Evolutionary conservation across 2,797 vertebrate species (phyloP).

Genomic region (Buphagus erythrorhynchus): DNA sequence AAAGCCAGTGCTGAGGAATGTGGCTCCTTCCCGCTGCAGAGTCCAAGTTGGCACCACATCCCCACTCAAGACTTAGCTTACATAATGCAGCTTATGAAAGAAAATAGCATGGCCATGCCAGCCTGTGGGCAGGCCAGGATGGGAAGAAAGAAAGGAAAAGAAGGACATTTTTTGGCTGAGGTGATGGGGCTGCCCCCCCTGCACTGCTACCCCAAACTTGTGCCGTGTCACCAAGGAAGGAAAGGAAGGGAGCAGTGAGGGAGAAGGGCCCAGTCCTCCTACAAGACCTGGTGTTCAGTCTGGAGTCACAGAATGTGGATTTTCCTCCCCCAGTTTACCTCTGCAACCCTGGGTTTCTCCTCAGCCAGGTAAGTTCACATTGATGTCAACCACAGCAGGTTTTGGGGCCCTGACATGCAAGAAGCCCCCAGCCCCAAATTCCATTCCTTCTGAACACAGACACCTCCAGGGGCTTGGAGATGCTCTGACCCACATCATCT

Average conservation of each 20-base stretch:
- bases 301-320: background rate
- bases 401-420: background rate
- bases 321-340: background rate
- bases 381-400: background rate
- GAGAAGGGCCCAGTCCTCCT: background rate
- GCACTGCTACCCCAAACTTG: accelerated
- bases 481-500: background rate
- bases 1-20: slow-evolving; percentile 1
- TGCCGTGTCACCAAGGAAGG: background rate
- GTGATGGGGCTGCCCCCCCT: background rate
- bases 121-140: slow-evolving; percentile 6
- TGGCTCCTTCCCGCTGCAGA: background rate
- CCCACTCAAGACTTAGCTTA: slow-evolving; percentile 70
- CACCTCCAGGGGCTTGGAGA: background rate
- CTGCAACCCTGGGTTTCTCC: background rate
- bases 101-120: slow-evolving; percentile 46
- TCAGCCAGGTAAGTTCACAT: background rate
- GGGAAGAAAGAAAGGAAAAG: background rate
- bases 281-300: background rate
- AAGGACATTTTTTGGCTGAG: background rate
- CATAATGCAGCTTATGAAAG: slow-evolving; percentile 74
- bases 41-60: slow-evolving; percentile 61
- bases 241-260: background rate
- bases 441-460: background rate
- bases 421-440: background rate